Percentiles rank a stretch among this genome's conserved stretches.
These are phyloP conservation scores for Alligator sinensis DNA, from an alignment of 2,113 vertebrate species.

Conservation along the genomic window DNA sequence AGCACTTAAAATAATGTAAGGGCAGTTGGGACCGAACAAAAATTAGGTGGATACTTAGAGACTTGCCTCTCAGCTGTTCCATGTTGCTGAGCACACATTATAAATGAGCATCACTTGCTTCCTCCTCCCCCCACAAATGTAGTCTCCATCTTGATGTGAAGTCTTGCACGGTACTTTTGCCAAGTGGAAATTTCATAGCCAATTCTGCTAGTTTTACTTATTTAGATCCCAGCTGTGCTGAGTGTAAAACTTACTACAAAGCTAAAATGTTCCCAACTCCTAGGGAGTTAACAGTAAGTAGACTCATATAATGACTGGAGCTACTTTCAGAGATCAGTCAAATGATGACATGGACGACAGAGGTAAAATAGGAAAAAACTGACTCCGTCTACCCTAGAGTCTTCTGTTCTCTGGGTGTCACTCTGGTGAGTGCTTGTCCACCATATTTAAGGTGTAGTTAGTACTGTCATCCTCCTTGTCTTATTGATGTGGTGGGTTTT, in stretches of 20 bases:
- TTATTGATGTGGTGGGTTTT: background rate
- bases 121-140: slow-evolving; percentile 4
- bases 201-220: background rate
- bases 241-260: slow-evolving; percentile 11
- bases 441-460: background rate
- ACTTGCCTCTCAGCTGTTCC: background rate
- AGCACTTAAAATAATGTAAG: background rate
- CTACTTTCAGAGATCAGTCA: background rate
- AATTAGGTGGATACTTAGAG: background rate
- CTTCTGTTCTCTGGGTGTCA: background rate
- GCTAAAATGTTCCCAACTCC: background rate
- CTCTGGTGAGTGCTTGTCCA: background rate
- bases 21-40: background rate
- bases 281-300: background rate
- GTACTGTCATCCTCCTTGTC: background rate
- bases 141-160: slow-evolving; percentile 26
- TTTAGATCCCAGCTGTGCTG: background rate
- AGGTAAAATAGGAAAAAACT: background rate
- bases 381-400: background rate
- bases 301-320: background rate
- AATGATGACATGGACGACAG: background rate
- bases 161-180: background rate
- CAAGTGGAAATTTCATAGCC: background rate
- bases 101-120: slow-evolving; percentile 21
- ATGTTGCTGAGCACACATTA: background rate